Evolutionary conservation across 2,797 vertebrate genomes (phyloP).

Genomic region (Molossus alvarezi): DNA sequence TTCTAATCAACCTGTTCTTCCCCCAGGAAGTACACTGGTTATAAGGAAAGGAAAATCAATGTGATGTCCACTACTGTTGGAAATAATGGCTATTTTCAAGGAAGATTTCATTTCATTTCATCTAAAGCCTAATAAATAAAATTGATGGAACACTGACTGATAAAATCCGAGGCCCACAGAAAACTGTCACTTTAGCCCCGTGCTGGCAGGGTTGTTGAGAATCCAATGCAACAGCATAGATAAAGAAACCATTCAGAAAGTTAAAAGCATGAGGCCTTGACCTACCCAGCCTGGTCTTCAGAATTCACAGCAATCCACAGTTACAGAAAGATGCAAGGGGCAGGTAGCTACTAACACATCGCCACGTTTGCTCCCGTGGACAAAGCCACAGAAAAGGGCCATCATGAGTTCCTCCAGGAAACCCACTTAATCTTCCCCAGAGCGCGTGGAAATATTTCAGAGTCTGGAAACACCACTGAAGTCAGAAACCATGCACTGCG

Average conservation of each 20-base stretch:
- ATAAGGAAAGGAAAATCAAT: constrained; percentile 61
- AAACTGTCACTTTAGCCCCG: background rate
- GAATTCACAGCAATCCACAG: background rate
- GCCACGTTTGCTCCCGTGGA: background rate
- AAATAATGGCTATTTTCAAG: constrained; percentile 58
- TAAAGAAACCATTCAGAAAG: background rate
- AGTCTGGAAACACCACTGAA: background rate
- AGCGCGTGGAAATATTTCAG: background rate
- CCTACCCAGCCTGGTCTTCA: background rate
- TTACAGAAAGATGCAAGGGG: background rate
- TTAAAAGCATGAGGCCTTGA: background rate
- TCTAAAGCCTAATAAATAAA: constrained; percentile 57
- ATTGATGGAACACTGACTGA: background rate
- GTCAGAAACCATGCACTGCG: constrained; percentile 59
- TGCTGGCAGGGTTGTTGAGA: background rate
- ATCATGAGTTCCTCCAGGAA: background rate
- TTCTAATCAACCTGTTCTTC: background rate
- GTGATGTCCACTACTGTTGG: background rate
- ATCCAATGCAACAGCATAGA: background rate
- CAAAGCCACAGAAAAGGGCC: background rate
- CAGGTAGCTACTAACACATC: background rate
- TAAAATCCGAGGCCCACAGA: constrained; percentile 19
- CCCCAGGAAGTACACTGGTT: background rate
- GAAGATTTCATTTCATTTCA: constrained; percentile 63
- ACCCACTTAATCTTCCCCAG: background rate